Evolutionary conservation across 2,113 vertebrate genomes (phyloP).

Genomic region (Arvicanthis niloticus): DNA sequence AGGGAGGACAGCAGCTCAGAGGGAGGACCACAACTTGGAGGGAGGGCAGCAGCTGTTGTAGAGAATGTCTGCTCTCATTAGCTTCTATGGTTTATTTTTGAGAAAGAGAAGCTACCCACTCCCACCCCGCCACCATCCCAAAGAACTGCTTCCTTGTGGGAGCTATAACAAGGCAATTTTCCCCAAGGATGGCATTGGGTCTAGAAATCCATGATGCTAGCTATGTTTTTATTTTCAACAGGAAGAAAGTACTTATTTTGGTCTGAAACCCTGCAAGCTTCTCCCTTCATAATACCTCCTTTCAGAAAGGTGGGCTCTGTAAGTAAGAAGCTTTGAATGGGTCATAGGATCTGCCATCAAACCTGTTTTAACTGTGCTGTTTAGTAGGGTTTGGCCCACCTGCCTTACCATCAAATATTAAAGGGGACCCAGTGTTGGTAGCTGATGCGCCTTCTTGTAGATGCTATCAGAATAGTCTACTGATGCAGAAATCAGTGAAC

Average conservation of each 20-base stretch:
- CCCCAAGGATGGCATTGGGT: background rate
- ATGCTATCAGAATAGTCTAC: background rate
- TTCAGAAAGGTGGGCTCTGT: background rate
- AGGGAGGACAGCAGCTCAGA: too few relatives aligned
- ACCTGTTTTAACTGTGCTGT: background rate
- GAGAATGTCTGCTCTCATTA: background rate
- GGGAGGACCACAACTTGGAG: background rate
- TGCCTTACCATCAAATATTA: background rate
- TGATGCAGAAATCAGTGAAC: background rate
- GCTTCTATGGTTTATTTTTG: background rate
- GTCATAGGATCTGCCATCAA: background rate
- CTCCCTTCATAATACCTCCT: background rate
- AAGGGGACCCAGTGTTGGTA: background rate
- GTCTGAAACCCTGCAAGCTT: conserved; percentile 25
- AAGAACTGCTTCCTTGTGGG: background rate
- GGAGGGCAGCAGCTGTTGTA: background rate
- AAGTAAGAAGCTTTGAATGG: background rate
- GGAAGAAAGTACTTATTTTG: conserved; percentile 20
- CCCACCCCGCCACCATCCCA: background rate
- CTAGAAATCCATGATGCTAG: background rate
- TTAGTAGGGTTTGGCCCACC: background rate
- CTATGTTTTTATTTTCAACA: background rate
- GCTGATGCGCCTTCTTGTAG: background rate
- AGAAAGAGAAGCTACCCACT: background rate
- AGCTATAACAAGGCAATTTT: conserved; percentile 2